A percentile compares a stretch with the other conserved stretches of the same genome.
phyloP scores from a whole-genome alignment of 2,113 vertebrate species.

The Eretmochelys imbricata region DNA sequence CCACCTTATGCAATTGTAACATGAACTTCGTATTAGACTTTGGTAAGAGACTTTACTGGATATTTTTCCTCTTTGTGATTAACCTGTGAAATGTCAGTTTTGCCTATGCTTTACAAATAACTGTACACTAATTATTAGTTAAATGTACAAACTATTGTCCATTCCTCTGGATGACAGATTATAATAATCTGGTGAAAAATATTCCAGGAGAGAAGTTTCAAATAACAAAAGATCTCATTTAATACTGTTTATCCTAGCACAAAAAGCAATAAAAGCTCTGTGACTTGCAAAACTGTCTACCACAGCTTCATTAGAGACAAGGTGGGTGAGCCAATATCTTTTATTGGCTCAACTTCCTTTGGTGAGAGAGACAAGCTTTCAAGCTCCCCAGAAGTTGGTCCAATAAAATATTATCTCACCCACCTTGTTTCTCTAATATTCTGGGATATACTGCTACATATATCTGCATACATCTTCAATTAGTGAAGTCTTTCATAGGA shows the following conservation, averaged over 20 bases:
- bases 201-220: not conserved
- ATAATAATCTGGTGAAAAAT: not conserved
- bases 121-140: not conserved
- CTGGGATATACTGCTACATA: not conserved
- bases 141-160: not conserved
- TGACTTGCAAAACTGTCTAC: not conserved
- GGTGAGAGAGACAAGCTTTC: too few relatives aligned
- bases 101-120: not conserved
- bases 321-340: not conserved
- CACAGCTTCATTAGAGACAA: not conserved
- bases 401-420: too few relatives aligned
- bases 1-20: not conserved
- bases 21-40: fast-evolving
- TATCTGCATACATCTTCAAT: not conserved
- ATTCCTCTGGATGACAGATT: not conserved
- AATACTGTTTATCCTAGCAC: not conserved
- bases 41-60: not conserved
- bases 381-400: too few relatives aligned
- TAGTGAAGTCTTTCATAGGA: not conserved
- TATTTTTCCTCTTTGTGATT: not conserved
- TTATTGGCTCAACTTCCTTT: not conserved
- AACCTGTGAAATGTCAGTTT: not conserved
- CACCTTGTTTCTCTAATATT: not conserved
- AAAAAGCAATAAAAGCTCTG: not conserved
- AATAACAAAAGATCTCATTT: not conserved